These are phyloP conservation scores for Sinocyclocheilus maitianheensis DNA, from an alignment of 2,113 vertebrate species.

Conservation along the genomic window DNA sequence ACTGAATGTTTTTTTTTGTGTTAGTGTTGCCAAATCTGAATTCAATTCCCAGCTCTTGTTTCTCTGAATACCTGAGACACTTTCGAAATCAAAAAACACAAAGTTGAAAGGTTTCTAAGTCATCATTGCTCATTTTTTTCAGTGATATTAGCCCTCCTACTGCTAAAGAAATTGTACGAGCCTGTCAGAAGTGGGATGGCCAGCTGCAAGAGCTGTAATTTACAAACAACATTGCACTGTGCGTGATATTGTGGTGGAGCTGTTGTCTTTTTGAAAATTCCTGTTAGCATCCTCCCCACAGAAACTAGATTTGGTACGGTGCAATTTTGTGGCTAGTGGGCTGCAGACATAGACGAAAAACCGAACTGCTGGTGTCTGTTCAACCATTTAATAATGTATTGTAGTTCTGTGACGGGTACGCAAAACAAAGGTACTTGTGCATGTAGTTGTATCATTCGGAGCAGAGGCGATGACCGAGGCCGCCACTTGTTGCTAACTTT, in stretches of 20 bases:
- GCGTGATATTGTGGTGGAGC: constrained; percentile 10
- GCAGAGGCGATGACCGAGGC: constrained; percentile 36
- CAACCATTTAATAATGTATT: constrained; percentile 51
- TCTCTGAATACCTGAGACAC: constrained; percentile 24
- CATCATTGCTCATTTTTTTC: not conserved
- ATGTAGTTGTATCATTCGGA: constrained; percentile 54
- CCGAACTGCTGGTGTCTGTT: constrained; percentile 39
- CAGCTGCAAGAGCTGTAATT: constrained; percentile 12
- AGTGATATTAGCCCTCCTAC: constrained; percentile 3
- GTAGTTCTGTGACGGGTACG: constrained; percentile 55
- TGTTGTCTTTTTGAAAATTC: not conserved
- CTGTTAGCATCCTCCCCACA: not conserved
- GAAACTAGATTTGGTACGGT: constrained; percentile 9
- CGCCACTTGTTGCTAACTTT: constrained; percentile 30
- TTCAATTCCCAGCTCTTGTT: constrained; percentile 34
- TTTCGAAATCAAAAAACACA: constrained; percentile 33
- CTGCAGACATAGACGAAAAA: not conserved
- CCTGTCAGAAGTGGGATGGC: constrained; percentile 4
- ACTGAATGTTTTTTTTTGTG: constrained; percentile 29
- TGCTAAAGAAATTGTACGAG: constrained; percentile 22
- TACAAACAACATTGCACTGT: constrained; percentile 23
- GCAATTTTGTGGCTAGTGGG: constrained; percentile 28
- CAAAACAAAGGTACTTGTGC: constrained; percentile 56
- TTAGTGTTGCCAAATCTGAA: constrained; percentile 44
- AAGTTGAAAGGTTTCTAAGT: constrained; percentile 31